Evolutionary conservation across 2,797 vertebrate genomes (phyloP).

Genomic region (Morus bassanus): DNA sequence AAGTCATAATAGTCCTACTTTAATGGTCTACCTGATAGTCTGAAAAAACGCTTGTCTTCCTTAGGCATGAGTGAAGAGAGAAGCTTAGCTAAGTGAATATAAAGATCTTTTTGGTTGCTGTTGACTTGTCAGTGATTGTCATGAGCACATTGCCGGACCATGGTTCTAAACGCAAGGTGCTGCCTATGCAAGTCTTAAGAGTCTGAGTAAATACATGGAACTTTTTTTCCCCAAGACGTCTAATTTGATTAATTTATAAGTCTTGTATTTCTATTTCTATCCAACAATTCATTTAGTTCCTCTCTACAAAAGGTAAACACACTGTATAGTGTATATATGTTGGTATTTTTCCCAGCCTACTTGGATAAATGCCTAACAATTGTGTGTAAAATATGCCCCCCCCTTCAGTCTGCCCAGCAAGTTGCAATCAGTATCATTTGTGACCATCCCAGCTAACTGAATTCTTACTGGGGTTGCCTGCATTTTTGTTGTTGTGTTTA

Average conservation of each 20-base stretch:
- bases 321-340: background rate
- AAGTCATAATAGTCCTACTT: background rate
- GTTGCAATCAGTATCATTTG: background rate
- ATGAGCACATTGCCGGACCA: background rate
- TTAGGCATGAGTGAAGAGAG: background rate
- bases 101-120: background rate
- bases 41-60: background rate
- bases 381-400: background rate
- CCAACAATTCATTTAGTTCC: background rate
- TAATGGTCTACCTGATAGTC: background rate
- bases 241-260: background rate
- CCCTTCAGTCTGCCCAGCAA: background rate
- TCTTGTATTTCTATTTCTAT: background rate
- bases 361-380: background rate
- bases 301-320: background rate
- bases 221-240: background rate
- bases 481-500: background rate
- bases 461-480: background rate
- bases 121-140: background rate
- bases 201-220: background rate
- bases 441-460: background rate
- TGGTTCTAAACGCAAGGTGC: accelerated
- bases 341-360: background rate
- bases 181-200: background rate
- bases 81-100: background rate